These are phyloP conservation scores for Acrocephalus kingi DNA, from an alignment of 2,113 vertebrate species.

Conservation along the genomic window DNA sequence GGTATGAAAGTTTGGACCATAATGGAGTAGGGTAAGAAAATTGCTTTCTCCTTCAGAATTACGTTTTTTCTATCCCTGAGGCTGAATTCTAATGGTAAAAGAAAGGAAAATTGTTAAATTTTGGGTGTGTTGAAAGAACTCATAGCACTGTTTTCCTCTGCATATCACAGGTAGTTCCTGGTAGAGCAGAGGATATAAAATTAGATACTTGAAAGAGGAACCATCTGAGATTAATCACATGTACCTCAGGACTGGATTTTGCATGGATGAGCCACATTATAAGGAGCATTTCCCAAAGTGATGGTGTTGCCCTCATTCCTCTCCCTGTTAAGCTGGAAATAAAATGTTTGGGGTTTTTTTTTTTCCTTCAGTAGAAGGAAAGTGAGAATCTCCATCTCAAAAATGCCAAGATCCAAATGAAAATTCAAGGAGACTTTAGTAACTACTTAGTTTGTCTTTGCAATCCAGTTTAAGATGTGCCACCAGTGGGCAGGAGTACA, in stretches of 20 bases:
- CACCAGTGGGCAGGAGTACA: not conserved
- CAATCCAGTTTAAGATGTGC: not conserved
- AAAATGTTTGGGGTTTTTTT: not conserved
- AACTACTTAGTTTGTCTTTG: not conserved
- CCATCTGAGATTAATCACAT: not conserved
- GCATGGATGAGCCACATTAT: not conserved
- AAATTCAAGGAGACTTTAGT: not conserved
- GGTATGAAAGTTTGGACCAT: not conserved
- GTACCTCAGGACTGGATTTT: not conserved
- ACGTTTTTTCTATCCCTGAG: not conserved
- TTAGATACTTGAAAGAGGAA: not conserved
- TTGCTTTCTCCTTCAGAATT: not conserved
- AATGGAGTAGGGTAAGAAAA: not conserved
- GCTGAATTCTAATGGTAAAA: not conserved
- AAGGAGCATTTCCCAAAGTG: not conserved
- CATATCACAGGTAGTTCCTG: not conserved
- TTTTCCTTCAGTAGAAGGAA: not conserved
- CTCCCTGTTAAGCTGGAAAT: not conserved
- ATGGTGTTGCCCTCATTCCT: not conserved
- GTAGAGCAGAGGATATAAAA: not conserved
- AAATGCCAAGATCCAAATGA: not conserved
- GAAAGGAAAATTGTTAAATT: not conserved
- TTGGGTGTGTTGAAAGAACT: not conserved
- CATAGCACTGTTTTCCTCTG: not conserved
- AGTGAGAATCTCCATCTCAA: not conserved